A percentile compares a stretch with the other conserved stretches of the same genome.
These are phyloP conservation scores for Saimiri boliviensis DNA, from an alignment of 2,113 vertebrate species.

Conservation along the genomic window DNA sequence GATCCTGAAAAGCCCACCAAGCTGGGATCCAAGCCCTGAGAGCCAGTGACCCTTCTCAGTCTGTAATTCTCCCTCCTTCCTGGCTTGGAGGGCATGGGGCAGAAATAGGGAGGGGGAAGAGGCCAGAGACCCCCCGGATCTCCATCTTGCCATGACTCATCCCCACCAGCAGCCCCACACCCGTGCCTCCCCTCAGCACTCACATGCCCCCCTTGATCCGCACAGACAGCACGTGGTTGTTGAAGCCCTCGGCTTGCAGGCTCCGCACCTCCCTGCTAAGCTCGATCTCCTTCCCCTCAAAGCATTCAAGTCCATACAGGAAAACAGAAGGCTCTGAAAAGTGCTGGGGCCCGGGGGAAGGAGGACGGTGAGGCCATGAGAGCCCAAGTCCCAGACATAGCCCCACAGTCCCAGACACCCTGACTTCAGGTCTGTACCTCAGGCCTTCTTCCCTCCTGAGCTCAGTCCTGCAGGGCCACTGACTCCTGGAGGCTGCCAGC, in stretches of 20 bases:
- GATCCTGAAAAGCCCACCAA: neutral
- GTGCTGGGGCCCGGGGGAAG: conserved; percentile 75
- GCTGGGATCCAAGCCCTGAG: neutral
- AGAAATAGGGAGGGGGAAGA: neutral
- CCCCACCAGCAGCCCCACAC: neutral
- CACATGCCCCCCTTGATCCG: conserved; percentile 92
- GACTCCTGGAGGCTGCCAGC: neutral
- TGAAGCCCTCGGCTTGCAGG: conserved; percentile 91
- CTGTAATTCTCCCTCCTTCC: neutral
- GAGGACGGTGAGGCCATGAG: neutral
- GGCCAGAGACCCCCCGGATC: too few relatives aligned
- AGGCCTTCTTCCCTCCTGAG: neutral
- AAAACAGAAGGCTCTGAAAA: conserved; percentile 93
- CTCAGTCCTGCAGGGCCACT: neutral
- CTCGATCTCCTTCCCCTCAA: conserved; percentile 94
- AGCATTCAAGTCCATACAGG: conserved; percentile 93
- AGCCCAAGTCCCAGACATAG: neutral
- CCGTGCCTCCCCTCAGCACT: neutral
- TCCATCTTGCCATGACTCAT: neutral
- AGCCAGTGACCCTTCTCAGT: neutral
- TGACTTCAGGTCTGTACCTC: neutral
- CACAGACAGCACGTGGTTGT: conserved; percentile 93
- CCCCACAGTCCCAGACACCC: neutral
- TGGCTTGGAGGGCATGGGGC: neutral
- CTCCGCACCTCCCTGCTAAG: conserved; percentile 87